phyloP scores from a whole-genome alignment of 2,888 invertebrate genomes.

The Rotaria sp. region DNA sequence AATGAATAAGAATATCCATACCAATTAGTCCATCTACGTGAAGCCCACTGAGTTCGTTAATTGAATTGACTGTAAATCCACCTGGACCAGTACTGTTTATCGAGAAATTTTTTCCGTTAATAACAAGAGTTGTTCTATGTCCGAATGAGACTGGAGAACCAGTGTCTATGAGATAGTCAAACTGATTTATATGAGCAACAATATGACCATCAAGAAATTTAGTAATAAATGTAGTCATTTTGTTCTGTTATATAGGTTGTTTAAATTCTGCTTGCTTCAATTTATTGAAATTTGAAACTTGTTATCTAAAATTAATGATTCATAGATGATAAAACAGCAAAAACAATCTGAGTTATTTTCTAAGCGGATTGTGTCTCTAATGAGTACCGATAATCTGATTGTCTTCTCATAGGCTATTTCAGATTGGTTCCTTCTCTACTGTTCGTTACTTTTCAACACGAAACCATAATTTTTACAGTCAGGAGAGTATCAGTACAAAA shows the following conservation, averaged over 20 bases:
- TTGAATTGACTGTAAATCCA: neutral
- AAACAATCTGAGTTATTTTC: no score
- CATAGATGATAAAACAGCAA: no score
- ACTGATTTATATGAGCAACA: neutral
- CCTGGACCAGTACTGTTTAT: neutral
- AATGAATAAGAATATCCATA: neutral
- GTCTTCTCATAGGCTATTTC: no score
- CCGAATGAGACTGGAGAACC: neutral
- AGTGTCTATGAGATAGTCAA: neutral
- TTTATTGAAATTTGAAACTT: neutral
- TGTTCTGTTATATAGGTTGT: neutral
- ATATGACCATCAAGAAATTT: neutral
- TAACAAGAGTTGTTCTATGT: neutral
- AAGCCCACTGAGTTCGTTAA: neutral
- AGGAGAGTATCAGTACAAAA: no score
- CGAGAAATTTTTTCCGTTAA: neutral
- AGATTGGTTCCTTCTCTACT: no score
- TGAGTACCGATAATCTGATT: no score
- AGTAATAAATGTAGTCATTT: neutral
- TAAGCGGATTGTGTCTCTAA: no score
- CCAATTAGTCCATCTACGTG: neutral
- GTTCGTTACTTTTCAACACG: no score
- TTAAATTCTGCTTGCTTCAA: no score
- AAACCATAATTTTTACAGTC: no score
- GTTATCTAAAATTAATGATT: neutral